Evolutionary conservation across 2,888 invertebrate species (phyloP), one percentile per base, ranked within the genome.

Genomic region (Melitaea athalia): DNA sequence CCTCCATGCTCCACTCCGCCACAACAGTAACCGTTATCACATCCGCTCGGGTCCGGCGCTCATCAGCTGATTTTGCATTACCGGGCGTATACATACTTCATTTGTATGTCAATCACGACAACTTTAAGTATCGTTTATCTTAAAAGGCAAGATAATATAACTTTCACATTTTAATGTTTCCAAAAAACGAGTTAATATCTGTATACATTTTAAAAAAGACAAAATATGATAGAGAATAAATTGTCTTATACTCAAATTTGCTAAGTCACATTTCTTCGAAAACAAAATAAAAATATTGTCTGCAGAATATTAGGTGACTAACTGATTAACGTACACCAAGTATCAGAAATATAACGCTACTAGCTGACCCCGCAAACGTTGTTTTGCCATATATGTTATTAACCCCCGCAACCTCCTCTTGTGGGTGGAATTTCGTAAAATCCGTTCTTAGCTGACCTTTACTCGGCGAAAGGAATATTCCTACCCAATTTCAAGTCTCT

Each of bases 11-110:
- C 10, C 15, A 14, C 15, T 15, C 64, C 50, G 50, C 31, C 65
- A 60, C 65, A 47, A 60, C 60, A 53, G 15, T 33, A 14, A 45
- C 60, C 65, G 65, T 65, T 65, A 65, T 65, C 52, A 50, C 53
- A 31, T 59, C 52, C 24, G 42, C 59, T 38, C 42, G 33, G 17
- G 59, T 55, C 53, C 60, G 53, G 53, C 33, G 11, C 15, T 42
- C n/a, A 4, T 42, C 38, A 57, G 10, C 42, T 57, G 38, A n/a
- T 15, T 17, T 52, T 24, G 52, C 52, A 57, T 11, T 57, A 42
- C 7, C 8, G 24, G n/a, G 7, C n/a, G 55, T 38, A 15, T 11
- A 33, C 24, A 31, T 53, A 50, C 10, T 38, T 24, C 5, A 14
- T n/a, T 15, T n/a, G n/a, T n/a, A n/a, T 1, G 15, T 50, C 15